phyloP scores from a whole-genome alignment of 1,140 invertebrate genomes.

The Magallana gigas region DNA sequence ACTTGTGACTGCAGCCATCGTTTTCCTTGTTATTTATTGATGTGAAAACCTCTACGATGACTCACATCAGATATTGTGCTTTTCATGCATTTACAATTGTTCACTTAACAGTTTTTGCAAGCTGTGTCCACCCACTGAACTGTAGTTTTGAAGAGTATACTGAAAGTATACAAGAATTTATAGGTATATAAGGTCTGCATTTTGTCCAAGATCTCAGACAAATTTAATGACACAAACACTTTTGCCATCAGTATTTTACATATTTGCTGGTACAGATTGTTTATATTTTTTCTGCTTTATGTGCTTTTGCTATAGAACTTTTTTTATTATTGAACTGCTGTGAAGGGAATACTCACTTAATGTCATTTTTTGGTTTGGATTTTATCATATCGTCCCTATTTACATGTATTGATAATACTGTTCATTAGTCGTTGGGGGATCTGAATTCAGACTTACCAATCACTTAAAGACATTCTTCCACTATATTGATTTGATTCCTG shows the following conservation, averaged over 20 bases:
- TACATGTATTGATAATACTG: not conserved
- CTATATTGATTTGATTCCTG: too few species aligned
- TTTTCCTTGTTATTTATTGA: conserved; percentile 20
- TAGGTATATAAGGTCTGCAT: too few species aligned
- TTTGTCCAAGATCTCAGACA: not conserved
- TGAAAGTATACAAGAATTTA: too few species aligned
- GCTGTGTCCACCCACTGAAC: too few species aligned
- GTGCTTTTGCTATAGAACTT: not conserved
- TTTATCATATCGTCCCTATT: not conserved
- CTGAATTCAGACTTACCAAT: too few species aligned
- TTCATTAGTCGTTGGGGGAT: not conserved
- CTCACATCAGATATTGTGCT: not conserved
- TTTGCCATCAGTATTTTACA: not conserved
- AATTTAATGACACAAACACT: not conserved
- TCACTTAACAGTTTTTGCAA: too few species aligned
- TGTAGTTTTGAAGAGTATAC: too few species aligned
- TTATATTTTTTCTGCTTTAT: not conserved
- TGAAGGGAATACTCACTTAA: not conserved
- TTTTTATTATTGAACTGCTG: not conserved
- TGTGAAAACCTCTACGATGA: not conserved
- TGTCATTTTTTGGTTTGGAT: not conserved
- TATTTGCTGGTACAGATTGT: not conserved
- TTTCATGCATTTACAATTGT: too few species aligned
- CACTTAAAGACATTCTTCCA: too few species aligned
- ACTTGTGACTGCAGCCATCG: not conserved